These are phyloP conservation scores for Chelon labrosus DNA, from an alignment of 2,797 vertebrate genomes.

Conservation along the genomic window DNA sequence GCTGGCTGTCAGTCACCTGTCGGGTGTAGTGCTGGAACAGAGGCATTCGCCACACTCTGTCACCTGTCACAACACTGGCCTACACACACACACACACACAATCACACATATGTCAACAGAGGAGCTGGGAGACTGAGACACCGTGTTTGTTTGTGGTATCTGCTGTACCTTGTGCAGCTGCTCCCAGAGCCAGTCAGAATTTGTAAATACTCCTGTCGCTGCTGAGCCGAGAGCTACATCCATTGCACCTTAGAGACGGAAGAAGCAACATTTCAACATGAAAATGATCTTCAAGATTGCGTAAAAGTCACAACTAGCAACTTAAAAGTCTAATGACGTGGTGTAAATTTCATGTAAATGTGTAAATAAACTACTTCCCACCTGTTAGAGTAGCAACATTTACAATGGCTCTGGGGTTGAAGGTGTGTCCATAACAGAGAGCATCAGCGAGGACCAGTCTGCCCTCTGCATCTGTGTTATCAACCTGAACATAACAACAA, in stretches of 20 bases:
- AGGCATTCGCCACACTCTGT: constrained; percentile 98
- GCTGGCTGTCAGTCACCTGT: constrained; percentile 92
- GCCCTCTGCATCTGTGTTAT: constrained; percentile 98
- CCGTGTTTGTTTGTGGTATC: constrained; percentile 3
- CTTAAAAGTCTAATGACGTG: not conserved
- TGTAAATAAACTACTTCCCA: constrained; percentile 57
- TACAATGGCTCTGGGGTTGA: constrained; percentile 90
- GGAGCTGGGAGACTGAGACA: constrained; percentile 16
- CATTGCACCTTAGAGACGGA: constrained; percentile 89
- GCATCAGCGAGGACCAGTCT: constrained; percentile 93
- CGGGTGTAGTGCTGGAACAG: constrained; percentile 95
- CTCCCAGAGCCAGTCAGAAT: constrained; percentile 95
- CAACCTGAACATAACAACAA: constrained; percentile 84
- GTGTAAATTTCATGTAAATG: not conserved
- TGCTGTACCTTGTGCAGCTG: constrained; percentile 89
- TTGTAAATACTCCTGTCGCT: constrained; percentile 96
- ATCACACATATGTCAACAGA: constrained; percentile 41
- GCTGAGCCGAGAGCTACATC: constrained; percentile 95
- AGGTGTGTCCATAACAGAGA: constrained; percentile 92
- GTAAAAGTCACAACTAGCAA: not conserved
- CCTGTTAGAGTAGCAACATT: constrained; percentile 97
- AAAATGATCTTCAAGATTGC: not conserved
- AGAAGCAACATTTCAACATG: not conserved
- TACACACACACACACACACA: constrained; percentile 67
- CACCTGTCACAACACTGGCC: constrained; percentile 95